Evolutionary conservation across 1,140 invertebrate species (phyloP), one percentile per base, ranked within the genome.

Genomic region (Adoxophyes honmai): DNA sequence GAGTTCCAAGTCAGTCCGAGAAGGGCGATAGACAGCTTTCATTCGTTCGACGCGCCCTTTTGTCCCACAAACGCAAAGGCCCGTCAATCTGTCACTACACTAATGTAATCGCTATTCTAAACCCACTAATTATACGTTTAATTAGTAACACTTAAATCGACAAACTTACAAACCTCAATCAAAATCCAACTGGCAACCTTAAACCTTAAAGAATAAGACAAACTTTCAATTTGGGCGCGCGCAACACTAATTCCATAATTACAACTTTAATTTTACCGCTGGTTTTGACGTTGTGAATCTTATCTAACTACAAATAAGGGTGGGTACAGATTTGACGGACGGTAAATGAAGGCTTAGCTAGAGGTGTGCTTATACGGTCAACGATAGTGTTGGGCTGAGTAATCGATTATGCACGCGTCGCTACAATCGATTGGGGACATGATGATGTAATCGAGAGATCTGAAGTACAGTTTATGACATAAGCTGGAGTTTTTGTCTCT

Each of bases 381-480:
- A 21, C n/a, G 21, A 48, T 48, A 18, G 42, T 48, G 42, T 48
- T 18, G 42, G 16, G n/a, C 14, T 48, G 42, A 33, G 11, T 48
- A 48, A 48, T 48, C 42, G 42, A 48, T 48, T 48, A 48, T 48
- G n/a, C 42, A 13, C 16, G 42, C 42, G 42, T 48, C 42, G 11
- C 18, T 48, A 33, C 16, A 48, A 48, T 48, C 42, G 42, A 48
- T 48, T 48, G 42, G 42, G 42, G 42, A 48, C 42, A 48, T 48
- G 42, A 48, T 48, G 42, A 48, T 48, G 42, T 48, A 48, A 48
- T 48, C 42, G 42, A 48, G 21, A 48, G 42, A 48, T 48, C 42
- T 28, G 2, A 28, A 10, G 42, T 28, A 48, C 42, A 28, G 21
- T 48, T 6, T 1, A 18, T 1, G 39, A 9, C 16, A 16, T 18